Evolutionary conservation across 53 echinoderm and acorn worm species (phyloP), one percentile per base, ranked within the genome.

Genomic region (Astropecten irregularis): DNA sequence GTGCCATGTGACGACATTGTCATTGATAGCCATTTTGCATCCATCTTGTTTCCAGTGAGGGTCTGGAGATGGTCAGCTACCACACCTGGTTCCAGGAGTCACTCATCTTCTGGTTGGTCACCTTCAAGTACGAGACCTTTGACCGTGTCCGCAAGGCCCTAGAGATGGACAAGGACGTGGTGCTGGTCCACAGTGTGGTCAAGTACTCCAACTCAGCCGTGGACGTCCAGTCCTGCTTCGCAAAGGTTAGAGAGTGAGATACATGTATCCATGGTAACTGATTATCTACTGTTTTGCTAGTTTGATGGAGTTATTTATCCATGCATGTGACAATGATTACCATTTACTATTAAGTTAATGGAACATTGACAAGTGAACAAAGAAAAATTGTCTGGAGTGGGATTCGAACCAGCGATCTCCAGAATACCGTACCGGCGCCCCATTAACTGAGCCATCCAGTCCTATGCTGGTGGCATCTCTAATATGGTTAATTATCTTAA

Each of bases 161-260:
- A 54, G 97, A 94, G 47, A 86, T 96, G 77, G 97, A 96, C 89
- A 89, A 89, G 68, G 93, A 96, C 14, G 91, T 96, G 82, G 68
- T 77, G 84, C 72, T 94, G 66, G 97, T 96, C 44, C 93, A 96
- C 73, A 81, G 89, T 11, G 93, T 96, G 15, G 97, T 96, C 81
- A 96, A 96, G 83, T 96, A 89, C 76, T 96, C 97, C 61, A 90
- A 91, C 87, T 96, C 97, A 7, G 91, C 97, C 28, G 97, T 96
- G 6, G 97, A 96, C 71, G 94, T 90, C 71, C 90, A 94, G 72
- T 73, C 91, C 16, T 96, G 97, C 66, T 96, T 96, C 81, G 92
- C 97, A 5, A 96, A 96, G 94, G 97, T 96, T 13, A 40, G 82
- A 66, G n/a, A n/a, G n/a, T n/a, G n/a, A n/a, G n/a, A n/a, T n/a